Base-by-base conservation (phyloP, 1,140 invertebrate genomes). In the Acromyrmex charruanus region DNA sequence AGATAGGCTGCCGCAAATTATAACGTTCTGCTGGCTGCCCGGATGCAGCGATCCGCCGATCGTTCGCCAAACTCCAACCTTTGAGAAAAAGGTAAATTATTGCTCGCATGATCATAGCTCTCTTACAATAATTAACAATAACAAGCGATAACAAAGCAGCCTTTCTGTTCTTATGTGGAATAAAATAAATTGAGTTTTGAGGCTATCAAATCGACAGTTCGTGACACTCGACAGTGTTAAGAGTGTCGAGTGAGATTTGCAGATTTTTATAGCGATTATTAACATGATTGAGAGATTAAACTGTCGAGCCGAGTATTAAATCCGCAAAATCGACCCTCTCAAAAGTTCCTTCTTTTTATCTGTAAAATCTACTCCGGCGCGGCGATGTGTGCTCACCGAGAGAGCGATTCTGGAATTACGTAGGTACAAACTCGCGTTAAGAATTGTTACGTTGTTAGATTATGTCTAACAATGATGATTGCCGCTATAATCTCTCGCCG, bases 391-490 rank as follows among this genome's bases (percentile, higher is more conserved):
- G 12, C n/a, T 68, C 63, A 18, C 28, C 63, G 28, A 16, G 63
- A 35, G 44, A 14, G 49, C n/a, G 31, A 55, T 35, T 74, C 53
- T 58, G 68, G 53, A 82, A 72, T 82, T 82, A 72, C 66, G 21
- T 44, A 72, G 79, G 68, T 72, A 44, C 66, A 18, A 59, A 25
- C 35, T 74, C 53, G 55, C 35, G 68, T 39, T 82, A 31, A 72
- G 59, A 84, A 84, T 84, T 75, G 74, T 84, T 69, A 69, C 66
- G 80, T 84, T 35, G 80, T 84, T 74, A 74, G 80, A 75, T 84
- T 75, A 84, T 74, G 80, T 84, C 68, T 61, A 84, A 84, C 80
- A 84, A 84, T 84, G 80, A 84, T 84, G 69, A 84, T 84, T 84
- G 80, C 80, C 58, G 80, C 69, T 74, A 84, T 84, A 74, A 74